phyloP scores from a whole-genome alignment of 2,113 vertebrate genomes.

The Micromys minutus region DNA sequence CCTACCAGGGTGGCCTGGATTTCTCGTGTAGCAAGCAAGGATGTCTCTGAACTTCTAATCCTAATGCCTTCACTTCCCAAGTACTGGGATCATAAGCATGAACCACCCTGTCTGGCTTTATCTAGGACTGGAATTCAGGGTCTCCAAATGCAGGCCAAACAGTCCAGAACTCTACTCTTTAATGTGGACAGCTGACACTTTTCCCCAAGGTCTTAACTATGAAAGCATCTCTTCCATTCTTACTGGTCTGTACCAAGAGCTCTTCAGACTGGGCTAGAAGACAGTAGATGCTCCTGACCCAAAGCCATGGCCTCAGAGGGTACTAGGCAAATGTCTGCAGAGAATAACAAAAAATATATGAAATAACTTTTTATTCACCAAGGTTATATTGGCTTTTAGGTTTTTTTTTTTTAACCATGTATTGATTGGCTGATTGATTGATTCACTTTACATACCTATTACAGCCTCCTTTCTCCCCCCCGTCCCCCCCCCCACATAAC shows the following conservation, averaged over 20 bases:
- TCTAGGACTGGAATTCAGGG: background rate
- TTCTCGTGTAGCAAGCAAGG: background rate
- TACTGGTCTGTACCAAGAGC: background rate
- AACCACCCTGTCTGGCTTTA: background rate
- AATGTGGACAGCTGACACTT: background rate
- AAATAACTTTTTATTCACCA: background rate
- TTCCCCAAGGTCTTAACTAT: background rate
- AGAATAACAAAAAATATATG: background rate
- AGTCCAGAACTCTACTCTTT: background rate
- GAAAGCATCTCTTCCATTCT: slow-evolving; percentile 23
- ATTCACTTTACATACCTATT: too few relatives aligned
- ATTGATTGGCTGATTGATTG: too few relatives aligned
- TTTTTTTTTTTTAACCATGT: background rate
- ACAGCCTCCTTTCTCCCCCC: too few relatives aligned
- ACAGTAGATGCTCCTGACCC: background rate
- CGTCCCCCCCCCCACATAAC: too few relatives aligned
- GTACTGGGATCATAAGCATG: background rate
- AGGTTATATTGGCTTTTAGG: background rate
- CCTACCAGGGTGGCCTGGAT: background rate
- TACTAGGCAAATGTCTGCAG: background rate
- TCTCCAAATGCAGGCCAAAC: too few relatives aligned
- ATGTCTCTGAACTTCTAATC: background rate
- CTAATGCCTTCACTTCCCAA: background rate
- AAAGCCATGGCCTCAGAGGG: background rate
- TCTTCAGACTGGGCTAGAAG: background rate